Evolutionary conservation across 2,797 vertebrate species (phyloP).

Genomic region (Cossypha dichroa): DNA sequence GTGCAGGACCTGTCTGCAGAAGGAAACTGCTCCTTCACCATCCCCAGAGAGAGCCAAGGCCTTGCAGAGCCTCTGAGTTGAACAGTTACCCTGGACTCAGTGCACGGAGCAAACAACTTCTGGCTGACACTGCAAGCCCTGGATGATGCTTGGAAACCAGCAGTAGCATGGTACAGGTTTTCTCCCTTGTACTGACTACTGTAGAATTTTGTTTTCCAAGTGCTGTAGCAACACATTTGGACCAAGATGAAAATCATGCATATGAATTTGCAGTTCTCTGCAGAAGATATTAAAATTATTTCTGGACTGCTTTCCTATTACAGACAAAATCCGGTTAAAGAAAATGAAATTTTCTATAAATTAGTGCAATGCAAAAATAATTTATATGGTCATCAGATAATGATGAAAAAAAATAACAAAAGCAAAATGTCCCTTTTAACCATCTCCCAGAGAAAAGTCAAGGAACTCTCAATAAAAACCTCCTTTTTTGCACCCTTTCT

Average conservation of each 20-base stretch:
- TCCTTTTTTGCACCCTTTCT: neutral
- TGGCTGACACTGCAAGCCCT: neutral
- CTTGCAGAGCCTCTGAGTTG: neutral
- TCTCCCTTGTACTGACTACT: neutral
- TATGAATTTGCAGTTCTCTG: neutral
- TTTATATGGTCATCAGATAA: neutral
- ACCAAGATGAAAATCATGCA: neutral
- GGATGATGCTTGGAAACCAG: neutral
- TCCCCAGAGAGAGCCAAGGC: neutral
- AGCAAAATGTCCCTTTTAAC: neutral
- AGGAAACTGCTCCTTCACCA: neutral
- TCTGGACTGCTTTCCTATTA: neutral
- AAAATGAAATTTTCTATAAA: neutral
- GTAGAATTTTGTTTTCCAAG: neutral
- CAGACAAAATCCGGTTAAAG: neutral
- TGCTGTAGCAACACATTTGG: neutral
- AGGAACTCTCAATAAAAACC: neutral
- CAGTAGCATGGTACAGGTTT: neutral
- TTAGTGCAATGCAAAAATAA: neutral
- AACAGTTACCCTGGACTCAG: neutral
- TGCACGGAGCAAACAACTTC: rapidly evolving
- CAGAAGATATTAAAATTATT: neutral
- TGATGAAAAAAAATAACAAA: neutral
- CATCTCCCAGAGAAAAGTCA: neutral
- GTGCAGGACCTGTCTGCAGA: neutral